These are phyloP conservation scores for Bolborhynchus lineola DNA, from an alignment of 2,113 vertebrate species.

Conservation along the genomic window DNA sequence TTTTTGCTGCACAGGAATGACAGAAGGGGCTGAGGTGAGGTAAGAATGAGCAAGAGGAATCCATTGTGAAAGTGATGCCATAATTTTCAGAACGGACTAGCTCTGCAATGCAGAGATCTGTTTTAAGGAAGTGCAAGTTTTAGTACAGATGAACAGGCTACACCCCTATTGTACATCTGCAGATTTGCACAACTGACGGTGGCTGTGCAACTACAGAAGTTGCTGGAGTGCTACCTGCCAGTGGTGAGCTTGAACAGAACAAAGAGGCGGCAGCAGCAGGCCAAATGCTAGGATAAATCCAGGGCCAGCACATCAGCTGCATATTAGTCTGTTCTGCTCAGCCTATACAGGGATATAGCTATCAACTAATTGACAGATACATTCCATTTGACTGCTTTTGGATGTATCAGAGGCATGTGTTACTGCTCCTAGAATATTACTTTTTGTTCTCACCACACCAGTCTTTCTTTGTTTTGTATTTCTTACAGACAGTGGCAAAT, in stretches of 20 bases:
- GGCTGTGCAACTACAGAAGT: neutral
- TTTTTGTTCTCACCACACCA: neutral
- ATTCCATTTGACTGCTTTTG: neutral
- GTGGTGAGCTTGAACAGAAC: neutral
- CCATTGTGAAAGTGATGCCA: neutral
- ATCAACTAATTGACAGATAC: neutral
- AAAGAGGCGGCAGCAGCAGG: neutral
- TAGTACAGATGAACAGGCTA: neutral
- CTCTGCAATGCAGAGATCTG: neutral
- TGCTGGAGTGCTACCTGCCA: neutral
- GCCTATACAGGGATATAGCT: neutral
- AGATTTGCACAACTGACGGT: rapidly evolving
- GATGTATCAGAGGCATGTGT: neutral
- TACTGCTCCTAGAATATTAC: neutral
- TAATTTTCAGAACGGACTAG: neutral
- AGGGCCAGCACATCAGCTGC: neutral
- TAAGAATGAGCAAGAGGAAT: neutral
- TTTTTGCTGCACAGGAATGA: neutral
- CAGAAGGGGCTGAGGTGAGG: neutral
- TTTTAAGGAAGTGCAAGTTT: neutral
- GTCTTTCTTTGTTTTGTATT: neutral
- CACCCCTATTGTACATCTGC: rapidly evolving
- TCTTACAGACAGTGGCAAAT: neutral
- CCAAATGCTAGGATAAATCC: neutral
- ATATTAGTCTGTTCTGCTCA: neutral